Percentiles rank a stretch among this genome's conserved stretches.
Evolutionary conservation across 2,888 invertebrate species (phyloP).

Genomic region (Acanthoscelides obtectus): DNA sequence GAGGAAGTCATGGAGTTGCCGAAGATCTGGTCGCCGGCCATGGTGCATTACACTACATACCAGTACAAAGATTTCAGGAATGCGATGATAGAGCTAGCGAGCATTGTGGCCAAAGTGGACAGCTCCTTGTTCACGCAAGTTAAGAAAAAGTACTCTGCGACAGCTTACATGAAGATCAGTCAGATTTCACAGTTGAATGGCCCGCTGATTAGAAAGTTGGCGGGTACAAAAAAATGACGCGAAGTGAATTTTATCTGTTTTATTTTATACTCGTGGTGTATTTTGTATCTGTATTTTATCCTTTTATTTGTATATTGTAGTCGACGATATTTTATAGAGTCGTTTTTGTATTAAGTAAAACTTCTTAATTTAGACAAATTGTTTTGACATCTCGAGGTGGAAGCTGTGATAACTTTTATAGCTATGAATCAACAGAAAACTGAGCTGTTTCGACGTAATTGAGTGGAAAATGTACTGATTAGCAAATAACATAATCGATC

Average conservation of each 20-base stretch:
- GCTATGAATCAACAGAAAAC: neutral
- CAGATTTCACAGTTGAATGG: slow-evolving; percentile 58
- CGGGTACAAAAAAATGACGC: slow-evolving; percentile 13
- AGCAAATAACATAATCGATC: neutral
- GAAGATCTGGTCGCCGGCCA: slow-evolving; percentile 67
- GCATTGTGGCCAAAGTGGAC: slow-evolving; percentile 63
- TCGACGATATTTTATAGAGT: neutral
- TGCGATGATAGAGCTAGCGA: slow-evolving; percentile 65
- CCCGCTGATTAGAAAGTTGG: slow-evolving; percentile 34
- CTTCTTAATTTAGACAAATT: neutral
- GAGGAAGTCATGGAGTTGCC: slow-evolving; percentile 46
- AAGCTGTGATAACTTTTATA: neutral
- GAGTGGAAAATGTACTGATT: neutral
- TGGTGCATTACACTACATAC: slow-evolving; percentile 75
- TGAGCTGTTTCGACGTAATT: neutral
- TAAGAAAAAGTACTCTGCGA: slow-evolving; percentile 59
- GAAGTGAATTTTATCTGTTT: neutral
- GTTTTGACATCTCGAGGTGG: neutral
- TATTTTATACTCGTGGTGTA: neutral
- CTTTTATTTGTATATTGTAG: neutral
- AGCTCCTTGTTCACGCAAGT: slow-evolving; percentile 67
- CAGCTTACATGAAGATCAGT: slow-evolving; percentile 62
- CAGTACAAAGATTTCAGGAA: slow-evolving; percentile 62
- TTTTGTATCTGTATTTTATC: neutral
- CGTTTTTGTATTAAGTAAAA: neutral